These are phyloP conservation scores for Drosophila navojoa DNA, from an alignment of 1,140 invertebrate species.

Conservation along the genomic window DNA sequence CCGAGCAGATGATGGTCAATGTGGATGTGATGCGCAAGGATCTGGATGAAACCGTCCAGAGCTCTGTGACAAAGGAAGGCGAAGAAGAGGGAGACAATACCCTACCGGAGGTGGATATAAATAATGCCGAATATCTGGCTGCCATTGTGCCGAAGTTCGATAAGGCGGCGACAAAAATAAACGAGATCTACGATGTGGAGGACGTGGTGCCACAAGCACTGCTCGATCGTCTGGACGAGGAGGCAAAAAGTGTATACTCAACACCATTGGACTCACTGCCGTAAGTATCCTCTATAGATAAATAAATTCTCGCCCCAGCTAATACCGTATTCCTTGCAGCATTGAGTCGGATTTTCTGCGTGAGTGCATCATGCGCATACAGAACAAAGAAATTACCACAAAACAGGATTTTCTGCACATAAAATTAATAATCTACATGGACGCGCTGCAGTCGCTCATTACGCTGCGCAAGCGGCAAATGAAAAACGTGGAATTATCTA, in stretches of 20 bases:
- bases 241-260: constrained; percentile 64
- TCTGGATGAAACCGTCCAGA: constrained; percentile 67
- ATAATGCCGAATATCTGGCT: constrained; percentile 61
- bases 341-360: constrained; percentile 70
- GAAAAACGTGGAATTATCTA: constrained; percentile 61
- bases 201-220: constrained; percentile 63
- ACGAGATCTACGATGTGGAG: constrained; percentile 58
- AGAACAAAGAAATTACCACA: constrained; percentile 39
- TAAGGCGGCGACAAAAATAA: constrained; percentile 57
- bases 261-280: constrained; percentile 56
- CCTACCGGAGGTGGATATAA: constrained; percentile 47
- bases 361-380: constrained; percentile 51
- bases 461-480: constrained; percentile 61
- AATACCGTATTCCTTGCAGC: constrained; percentile 19
- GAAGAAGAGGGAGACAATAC: constrained; percentile 42
- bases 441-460: constrained; percentile 68
- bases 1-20: constrained; percentile 74
- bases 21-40: constrained; percentile 71
- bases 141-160: constrained; percentile 70
- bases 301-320: background rate
- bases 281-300: constrained; percentile 44
- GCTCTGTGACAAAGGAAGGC: constrained; percentile 15
- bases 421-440: constrained; percentile 80
- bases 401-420: constrained; percentile 60
- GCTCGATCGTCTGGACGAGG: constrained; percentile 72